Conservation (phyloP, 2,888 invertebrate genomes). For the Hirtodrosophila confusa region DNA sequence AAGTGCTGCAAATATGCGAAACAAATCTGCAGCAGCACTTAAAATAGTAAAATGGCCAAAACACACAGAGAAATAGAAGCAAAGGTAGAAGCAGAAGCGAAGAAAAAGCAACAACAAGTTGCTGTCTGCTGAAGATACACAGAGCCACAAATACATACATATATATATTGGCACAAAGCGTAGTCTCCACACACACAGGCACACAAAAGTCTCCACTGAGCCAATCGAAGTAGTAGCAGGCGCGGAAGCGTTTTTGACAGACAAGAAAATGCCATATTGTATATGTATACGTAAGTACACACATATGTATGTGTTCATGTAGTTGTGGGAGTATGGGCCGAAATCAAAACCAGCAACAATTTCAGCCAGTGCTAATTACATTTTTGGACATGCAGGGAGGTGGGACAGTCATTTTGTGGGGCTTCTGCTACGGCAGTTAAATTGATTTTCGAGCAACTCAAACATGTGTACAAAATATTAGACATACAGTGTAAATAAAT, state of each 20-base stretch:
- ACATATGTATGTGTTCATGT: constrained; percentile 2
- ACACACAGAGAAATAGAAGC: constrained; percentile 27
- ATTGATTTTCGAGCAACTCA: constrained; percentile 51
- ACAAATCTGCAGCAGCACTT: constrained; percentile 36
- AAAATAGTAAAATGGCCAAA: constrained; percentile 41
- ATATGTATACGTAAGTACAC: constrained; percentile 10
- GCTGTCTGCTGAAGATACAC: constrained; percentile 65
- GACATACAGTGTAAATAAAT: constrained; percentile 46
- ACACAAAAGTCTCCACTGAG: constrained; percentile 53
- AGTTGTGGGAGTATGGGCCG: constrained; percentile 36
- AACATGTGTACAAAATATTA: constrained; percentile 38
- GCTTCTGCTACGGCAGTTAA: constrained; percentile 49
- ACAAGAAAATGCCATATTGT: constrained; percentile 48
- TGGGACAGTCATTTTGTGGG: constrained; percentile 34
- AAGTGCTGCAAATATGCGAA: constrained; percentile 18
- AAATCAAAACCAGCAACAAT: constrained; percentile 48
- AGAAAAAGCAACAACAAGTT: constrained; percentile 70
- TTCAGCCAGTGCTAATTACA: constrained; percentile 54
- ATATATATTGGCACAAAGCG: constrained; percentile 58
- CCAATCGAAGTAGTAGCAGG: constrained; percentile 53
- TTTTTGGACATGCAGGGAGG: constrained; percentile 31
- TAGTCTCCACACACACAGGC: constrained; percentile 40
- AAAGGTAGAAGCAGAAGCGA: constrained; percentile 31
- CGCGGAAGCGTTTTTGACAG: constrained; percentile 52
- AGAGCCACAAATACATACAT: constrained; percentile 12